Conservation (phyloP, 2,113 vertebrate species). For the Actinemys pallida region DNA sequence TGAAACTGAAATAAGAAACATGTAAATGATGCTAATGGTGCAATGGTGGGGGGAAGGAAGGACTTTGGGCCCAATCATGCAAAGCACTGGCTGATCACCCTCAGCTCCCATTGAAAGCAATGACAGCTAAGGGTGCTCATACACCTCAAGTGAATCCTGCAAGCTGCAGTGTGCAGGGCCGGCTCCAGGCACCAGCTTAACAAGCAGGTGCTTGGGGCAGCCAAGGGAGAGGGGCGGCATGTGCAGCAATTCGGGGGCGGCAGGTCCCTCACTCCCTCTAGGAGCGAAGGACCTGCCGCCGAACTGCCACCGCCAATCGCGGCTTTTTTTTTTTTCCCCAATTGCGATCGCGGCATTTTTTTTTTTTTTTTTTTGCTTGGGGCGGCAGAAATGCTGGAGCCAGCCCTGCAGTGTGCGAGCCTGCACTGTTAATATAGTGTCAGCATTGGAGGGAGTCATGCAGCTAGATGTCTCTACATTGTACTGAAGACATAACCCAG, state of each 20-base stretch:
- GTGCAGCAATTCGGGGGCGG: too few species aligned
- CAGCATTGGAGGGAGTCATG: slow-evolving; percentile 11
- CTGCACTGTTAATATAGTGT: slow-evolving; percentile 36
- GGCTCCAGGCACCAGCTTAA: too few species aligned
- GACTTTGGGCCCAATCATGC: not conserved
- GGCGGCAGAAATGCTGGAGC: too few species aligned
- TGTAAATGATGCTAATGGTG: not conserved
- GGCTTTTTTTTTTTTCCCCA: too few species aligned
- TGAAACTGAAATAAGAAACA: not conserved
- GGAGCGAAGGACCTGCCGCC: too few species aligned
- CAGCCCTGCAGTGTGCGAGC: not conserved
- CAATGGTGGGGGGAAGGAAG: not conserved
- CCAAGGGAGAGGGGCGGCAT: too few species aligned
- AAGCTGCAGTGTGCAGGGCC: too few species aligned
- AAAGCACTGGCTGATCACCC: not conserved
- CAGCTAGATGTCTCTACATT: slow-evolving; percentile 1
- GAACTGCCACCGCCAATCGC: too few species aligned
- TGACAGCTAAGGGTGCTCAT: fast-evolving
- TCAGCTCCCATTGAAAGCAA: not conserved
- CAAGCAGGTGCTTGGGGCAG: too few species aligned
- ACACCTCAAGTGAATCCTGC: fast-evolving
- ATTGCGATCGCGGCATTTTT: too few species aligned
- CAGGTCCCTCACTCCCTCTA: too few species aligned
- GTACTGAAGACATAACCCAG: not conserved
- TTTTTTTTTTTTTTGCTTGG: too few species aligned